These are phyloP conservation scores for Actinopyga echinites DNA, from an alignment of 53 echinoderm and acorn worm genomes.

Conservation along the genomic window DNA sequence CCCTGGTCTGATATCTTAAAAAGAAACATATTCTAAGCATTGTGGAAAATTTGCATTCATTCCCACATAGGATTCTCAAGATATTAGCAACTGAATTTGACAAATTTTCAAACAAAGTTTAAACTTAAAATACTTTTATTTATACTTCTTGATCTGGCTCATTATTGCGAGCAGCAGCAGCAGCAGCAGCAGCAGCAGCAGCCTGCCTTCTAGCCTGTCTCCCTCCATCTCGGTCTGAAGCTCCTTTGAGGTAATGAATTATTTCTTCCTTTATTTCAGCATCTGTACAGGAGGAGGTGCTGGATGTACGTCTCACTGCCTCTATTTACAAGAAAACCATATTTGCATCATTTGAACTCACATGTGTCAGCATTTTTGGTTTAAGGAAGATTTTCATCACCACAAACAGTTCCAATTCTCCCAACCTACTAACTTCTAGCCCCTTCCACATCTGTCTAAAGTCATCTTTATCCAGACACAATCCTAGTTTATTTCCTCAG, in stretches of 20 bases:
- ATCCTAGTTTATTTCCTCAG: too few species aligned
- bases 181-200: neutral
- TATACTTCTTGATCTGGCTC: neutral
- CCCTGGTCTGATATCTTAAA: too few species aligned
- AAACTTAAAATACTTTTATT: neutral
- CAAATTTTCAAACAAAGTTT: neutral
- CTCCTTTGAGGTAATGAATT: neutral
- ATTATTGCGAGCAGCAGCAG: neutral
- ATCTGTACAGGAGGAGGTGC: neutral
- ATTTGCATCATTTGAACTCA: too few species aligned
- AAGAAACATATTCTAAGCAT: neutral
- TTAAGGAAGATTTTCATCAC: too few species aligned
- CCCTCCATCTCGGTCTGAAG: slow-evolving; percentile 5
- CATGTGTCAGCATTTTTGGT: too few species aligned
- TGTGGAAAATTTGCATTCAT: neutral
- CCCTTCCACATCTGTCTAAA: too few species aligned
- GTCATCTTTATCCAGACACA: too few species aligned
- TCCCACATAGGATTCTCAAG: neutral
- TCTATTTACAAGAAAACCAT: neutral
- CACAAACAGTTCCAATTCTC: too few species aligned
- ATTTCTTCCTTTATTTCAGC: slow-evolving; percentile 16
- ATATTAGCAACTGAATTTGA: neutral
- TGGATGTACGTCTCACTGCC: neutral
- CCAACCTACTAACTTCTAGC: too few species aligned
- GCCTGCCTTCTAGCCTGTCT: neutral